These are phyloP conservation scores for Orussus abietinus DNA, from an alignment of 1,140 invertebrate species.

Conservation along the genomic window DNA sequence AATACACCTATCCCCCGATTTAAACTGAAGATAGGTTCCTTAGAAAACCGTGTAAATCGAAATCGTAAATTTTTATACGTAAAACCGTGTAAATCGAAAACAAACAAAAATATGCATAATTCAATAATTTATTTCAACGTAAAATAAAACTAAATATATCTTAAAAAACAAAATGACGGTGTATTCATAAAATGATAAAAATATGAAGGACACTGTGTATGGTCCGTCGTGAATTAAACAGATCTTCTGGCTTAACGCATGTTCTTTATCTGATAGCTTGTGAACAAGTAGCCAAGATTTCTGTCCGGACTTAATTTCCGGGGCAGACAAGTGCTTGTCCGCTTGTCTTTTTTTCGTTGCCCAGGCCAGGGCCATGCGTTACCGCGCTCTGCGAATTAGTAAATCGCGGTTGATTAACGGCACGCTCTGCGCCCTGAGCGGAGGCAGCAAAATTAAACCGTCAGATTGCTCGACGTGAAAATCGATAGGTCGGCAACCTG, in stretches of 20 bases:
- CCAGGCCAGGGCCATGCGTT: neutral
- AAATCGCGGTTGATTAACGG: neutral
- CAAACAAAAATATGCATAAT: too few species aligned
- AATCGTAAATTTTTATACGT: too few species aligned
- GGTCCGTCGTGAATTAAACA: conserved; percentile 6
- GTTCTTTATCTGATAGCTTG: conserved; percentile 5
- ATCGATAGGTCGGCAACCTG: neutral
- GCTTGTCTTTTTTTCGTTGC: neutral
- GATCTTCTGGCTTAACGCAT: neutral
- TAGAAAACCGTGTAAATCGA: too few species aligned
- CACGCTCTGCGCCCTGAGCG: neutral
- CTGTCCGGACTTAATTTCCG: neutral
- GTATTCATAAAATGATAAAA: too few species aligned
- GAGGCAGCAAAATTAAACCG: neutral
- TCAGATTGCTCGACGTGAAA: neutral
- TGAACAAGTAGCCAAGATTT: conserved; percentile 1
- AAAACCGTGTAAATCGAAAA: too few species aligned
- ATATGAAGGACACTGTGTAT: neutral
- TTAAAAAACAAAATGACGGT: too few species aligned
- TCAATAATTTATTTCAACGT: too few species aligned
- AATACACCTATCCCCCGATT: too few species aligned
- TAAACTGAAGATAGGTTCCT: too few species aligned
- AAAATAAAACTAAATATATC: too few species aligned
- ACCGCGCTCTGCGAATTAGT: neutral
- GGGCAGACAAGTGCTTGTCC: neutral